Evolutionary conservation across 2,888 invertebrate genomes (phyloP).

Genomic region (Hirtodrosophila histrioides): DNA sequence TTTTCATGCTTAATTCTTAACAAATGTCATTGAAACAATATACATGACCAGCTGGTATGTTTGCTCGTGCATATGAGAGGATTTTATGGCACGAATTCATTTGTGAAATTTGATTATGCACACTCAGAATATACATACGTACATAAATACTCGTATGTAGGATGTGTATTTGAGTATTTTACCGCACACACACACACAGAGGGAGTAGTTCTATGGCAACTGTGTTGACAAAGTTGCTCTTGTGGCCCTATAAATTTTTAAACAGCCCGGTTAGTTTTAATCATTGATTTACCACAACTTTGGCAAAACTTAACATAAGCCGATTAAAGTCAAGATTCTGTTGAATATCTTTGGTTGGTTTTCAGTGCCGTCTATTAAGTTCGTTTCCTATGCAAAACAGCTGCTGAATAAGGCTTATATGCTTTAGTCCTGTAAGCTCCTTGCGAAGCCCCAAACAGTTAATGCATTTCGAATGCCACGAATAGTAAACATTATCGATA

Average conservation of each 20-base stretch:
- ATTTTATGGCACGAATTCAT: constrained; percentile 60
- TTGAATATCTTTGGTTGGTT: constrained; percentile 12
- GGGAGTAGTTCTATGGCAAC: neutral
- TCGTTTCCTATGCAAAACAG: constrained; percentile 34
- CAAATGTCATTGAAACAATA: constrained; percentile 19
- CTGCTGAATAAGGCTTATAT: constrained; percentile 32
- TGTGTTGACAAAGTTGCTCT: constrained; percentile 47
- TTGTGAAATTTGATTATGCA: constrained; percentile 65
- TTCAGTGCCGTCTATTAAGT: constrained; percentile 12
- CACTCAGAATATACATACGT: constrained; percentile 35
- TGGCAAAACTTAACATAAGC: constrained; percentile 48
- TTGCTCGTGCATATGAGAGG: constrained; percentile 56
- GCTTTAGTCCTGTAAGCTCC: constrained; percentile 25
- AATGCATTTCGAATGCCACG: constrained; percentile 38
- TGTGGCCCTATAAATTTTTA: constrained; percentile 57
- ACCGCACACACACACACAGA: constrained; percentile 2
- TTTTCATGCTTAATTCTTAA: constrained; percentile 4
- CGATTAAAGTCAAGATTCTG: constrained; percentile 54
- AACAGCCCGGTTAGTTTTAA: constrained; percentile 27
- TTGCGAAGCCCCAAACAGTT: constrained; percentile 3
- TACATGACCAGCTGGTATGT: constrained; percentile 23
- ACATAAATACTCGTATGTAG: constrained; percentile 3
- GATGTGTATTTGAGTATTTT: constrained; percentile 12
- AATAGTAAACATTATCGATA: constrained; percentile 34
- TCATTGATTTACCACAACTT: constrained; percentile 53